A percentile compares a stretch with the other conserved stretches of the same genome.
Conservation (phyloP, 2,797 vertebrate species). For the Pipistrellus pygmaeus region DNA sequence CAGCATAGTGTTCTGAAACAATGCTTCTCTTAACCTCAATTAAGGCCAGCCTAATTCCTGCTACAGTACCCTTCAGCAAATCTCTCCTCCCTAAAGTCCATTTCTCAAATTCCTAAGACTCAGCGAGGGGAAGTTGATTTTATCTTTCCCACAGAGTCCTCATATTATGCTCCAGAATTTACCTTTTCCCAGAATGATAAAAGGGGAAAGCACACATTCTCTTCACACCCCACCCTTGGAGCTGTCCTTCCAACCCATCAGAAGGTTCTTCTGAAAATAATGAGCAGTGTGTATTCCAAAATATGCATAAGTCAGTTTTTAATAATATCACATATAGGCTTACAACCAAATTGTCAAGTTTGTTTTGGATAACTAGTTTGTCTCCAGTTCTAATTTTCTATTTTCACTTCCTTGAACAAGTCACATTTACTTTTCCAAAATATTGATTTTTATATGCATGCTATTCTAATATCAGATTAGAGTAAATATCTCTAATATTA, state of each 20-base stretch:
- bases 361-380: slow-evolving; percentile 12
- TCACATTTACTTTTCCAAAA: slow-evolving; percentile 15
- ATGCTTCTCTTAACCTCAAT: not conserved
- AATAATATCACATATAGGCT: not conserved
- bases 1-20: not conserved
- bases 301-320: not conserved
- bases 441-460: not conserved
- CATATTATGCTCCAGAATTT: not conserved
- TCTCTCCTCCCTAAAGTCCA: not conserved
- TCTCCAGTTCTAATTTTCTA: slow-evolving; percentile 12
- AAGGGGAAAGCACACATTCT: not conserved
- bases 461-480: slow-evolving; percentile 1
- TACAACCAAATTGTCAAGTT: not conserved
- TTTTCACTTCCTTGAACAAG: slow-evolving; percentile 7
- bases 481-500: not conserved
- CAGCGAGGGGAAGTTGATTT: not conserved
- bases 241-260: not conserved
- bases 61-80: not conserved
- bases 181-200: not conserved
- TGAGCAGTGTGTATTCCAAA: not conserved
- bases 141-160: not conserved
- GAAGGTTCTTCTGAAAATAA: not conserved
- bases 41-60: not conserved
- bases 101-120: not conserved
- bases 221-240: not conserved